Evolutionary conservation across 2,888 invertebrate species (phyloP), one percentile per base, ranked within the genome.

Genomic region (Rhopalosiphum nymphaeae): DNA sequence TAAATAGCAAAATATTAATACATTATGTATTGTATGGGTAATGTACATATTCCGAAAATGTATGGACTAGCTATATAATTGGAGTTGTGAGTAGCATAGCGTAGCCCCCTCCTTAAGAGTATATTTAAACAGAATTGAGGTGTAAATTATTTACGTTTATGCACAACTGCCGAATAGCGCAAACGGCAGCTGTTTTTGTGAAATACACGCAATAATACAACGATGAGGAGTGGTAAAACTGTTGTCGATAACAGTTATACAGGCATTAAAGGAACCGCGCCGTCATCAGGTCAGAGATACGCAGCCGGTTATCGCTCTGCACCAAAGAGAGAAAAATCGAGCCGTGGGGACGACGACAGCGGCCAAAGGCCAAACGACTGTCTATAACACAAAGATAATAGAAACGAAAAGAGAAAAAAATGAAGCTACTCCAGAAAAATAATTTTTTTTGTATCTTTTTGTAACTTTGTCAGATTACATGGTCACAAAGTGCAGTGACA

Each of bases 321-420:
- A 49, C 86, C 86, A 46, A 44, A 44, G 46, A 86, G 86, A 86
- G 46, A 86, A 44, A 44, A n/a, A 86, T 49, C 7, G 29, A 46
- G 29, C 85, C 11, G 44, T 25, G 88, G 29, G 3, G 29, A 36
- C 42, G 36, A 36, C 42, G 36, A 44, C 10, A 26, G 13, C 26
- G 86, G 56, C 26, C 56, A 89, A 56, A 89, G 53, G 88, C 88
- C 53, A 86, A 49, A 78, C n/a, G 46, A 42, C 56, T 36, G 36
- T 16, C 16, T 78, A 78, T 36, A 78, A 36, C 21, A 78, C 36
- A 78, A 36, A 56, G 36, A 89, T 56, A 89, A 53, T 21, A 10
- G 25, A n/a, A 89, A 89, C 11, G 36, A 21, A 61, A 44, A 61
- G 25, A 88, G n/a, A 88, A 89, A 87, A 86, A 56, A 89, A 56